Percentiles rank a stretch among this genome's conserved stretches.
Conservation (phyloP, 2,797 vertebrate species). For the Pangasius larnaudii region DNA sequence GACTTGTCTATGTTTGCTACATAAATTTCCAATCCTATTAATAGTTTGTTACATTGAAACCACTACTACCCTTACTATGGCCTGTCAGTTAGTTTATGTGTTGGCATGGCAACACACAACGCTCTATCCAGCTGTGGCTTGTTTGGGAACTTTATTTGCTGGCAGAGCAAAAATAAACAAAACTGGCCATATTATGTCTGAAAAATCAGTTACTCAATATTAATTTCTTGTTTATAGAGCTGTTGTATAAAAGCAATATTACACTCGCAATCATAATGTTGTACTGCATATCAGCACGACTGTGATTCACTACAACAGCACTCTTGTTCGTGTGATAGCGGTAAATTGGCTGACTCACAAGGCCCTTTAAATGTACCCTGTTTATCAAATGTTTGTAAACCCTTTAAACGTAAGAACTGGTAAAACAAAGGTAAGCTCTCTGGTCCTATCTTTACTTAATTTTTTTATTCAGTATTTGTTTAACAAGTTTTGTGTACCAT, state of each 20-base stretch:
- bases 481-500: not conserved
- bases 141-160: not conserved
- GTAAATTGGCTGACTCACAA: not conserved
- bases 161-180: not conserved
- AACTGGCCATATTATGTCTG: not conserved
- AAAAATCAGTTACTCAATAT: not conserved
- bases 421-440: conserved; percentile 27
- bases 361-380: not conserved
- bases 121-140: not conserved
- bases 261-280: not conserved
- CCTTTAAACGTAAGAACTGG: conserved; percentile 10
- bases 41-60: not conserved
- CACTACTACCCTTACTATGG: not conserved
- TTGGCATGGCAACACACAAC: not conserved
- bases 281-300: not conserved
- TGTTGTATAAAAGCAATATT: not conserved
- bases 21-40: not conserved
- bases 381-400: not conserved
- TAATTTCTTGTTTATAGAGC: not conserved
- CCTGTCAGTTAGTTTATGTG: not conserved
- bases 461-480: not conserved
- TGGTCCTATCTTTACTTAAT: not conserved
- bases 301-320: not conserved
- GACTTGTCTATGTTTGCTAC: not conserved
- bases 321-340: not conserved